These are phyloP conservation scores for Macheiramphus alcinus DNA, from an alignment of 2,113 vertebrate species.

Conservation along the genomic window DNA sequence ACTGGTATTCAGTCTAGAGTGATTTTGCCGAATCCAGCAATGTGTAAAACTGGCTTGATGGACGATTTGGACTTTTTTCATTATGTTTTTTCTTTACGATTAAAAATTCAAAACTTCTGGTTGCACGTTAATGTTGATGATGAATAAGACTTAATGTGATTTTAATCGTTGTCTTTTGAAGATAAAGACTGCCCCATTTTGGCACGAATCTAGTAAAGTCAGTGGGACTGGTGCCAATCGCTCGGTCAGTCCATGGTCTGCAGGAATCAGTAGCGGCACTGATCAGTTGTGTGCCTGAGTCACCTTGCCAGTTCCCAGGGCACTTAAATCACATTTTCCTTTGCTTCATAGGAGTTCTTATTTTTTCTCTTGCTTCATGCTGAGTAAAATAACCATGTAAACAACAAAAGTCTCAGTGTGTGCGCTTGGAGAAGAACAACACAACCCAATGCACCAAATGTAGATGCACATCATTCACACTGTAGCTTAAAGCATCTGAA, in stretches of 20 bases:
- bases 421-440: rapidly evolving
- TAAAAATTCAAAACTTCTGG: not conserved
- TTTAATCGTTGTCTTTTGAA: not conserved
- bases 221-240: not conserved
- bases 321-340: not conserved
- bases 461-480: rapidly evolving
- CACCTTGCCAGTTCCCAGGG: not conserved
- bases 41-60: not conserved
- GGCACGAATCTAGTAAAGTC: not conserved
- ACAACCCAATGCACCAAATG: not conserved
- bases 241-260: rapidly evolving
- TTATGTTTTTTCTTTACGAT: not conserved
- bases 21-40: not conserved
- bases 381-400: not conserved
- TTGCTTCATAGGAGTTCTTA: rapidly evolving
- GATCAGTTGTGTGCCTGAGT: not conserved
- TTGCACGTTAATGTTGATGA: not conserved
- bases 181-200: not conserved
- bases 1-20: rapidly evolving
- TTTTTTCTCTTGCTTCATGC: not conserved
- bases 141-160: not conserved
- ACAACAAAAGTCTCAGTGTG: rapidly evolving
- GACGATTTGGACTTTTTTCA: not conserved
- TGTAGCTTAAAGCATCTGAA: not conserved
- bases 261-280: not conserved